Base-by-base conservation (phyloP, 2,113 vertebrate species). In the Bubo bubo region DNA sequence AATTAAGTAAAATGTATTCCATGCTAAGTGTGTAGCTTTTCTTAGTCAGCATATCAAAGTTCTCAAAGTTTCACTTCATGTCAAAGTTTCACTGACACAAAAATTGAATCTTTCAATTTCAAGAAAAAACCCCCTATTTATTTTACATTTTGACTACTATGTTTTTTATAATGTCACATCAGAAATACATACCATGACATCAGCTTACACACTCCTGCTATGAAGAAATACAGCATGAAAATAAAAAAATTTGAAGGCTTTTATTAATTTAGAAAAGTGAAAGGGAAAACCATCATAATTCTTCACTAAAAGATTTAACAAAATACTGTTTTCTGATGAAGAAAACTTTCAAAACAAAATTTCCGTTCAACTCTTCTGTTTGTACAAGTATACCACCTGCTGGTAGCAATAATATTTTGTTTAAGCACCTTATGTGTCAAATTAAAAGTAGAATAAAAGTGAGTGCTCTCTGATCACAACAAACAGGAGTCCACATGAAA, bases 311-410 rank as follows among this genome's bases (percentile, higher is more conserved):
- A 53, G 14, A 58, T 39, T 74, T 90, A 30, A 7, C 27, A 80
- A 85, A 77, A 74, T 21, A 63, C 14, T 22, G 1, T 43, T 90
- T 90, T 63, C 18, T 70, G 43, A 88, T 79, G 58, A 21, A 62
- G 79, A 81, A 79, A 52, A 24, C 4, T 50, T 92, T 91, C 20
- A 75, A 75, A 95, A 34, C 4, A 43, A 71, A 92, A 68, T 79
- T 90, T 83, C 35, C 23, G 47, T 50, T 63, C 59, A 82, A 68
- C 6, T 43, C 8, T 39, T 80, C 45, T 73, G 26, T 91, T 94
- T 94, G 73, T 77, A 82, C 34, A 88, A 81, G 32, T 20, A 85
- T 88, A 55, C 86, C 79, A 92, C 32, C 77, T 90, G 68, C 70
- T 96, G 64, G 67, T 35, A 63, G 52, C 32, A 91, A 62, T 47